These are phyloP conservation scores for Brachyopa scutellaris DNA, from an alignment of 2,888 invertebrate species.

Conservation along the genomic window DNA sequence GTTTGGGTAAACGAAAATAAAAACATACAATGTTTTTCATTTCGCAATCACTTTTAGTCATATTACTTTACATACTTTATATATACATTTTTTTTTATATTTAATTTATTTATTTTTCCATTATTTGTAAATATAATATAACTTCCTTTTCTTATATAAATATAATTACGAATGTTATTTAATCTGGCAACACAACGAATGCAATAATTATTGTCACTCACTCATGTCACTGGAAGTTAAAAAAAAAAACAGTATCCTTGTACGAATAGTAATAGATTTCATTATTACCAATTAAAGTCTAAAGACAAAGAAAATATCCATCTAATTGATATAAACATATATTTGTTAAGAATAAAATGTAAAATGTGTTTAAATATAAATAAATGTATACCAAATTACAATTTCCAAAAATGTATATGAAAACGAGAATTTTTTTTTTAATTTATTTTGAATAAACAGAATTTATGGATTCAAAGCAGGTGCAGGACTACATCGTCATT, in stretches of 20 bases:
- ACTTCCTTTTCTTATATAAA: not conserved
- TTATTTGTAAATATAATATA: conserved; percentile 33
- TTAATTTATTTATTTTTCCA: not conserved
- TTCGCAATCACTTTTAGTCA: conserved; percentile 3
- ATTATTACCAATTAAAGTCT: conserved; percentile 12
- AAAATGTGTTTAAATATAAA: conserved; percentile 39
- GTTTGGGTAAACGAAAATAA: conserved; percentile 82
- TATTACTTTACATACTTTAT: not conserved
- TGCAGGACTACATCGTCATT: too few species aligned
- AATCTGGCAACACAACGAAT: conserved; percentile 72
- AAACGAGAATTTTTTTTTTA: not conserved
- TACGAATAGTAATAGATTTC: too few species aligned
- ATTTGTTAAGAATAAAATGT: conserved; percentile 44
- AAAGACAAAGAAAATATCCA: not conserved
- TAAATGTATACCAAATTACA: conserved; percentile 39
- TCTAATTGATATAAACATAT: conserved; percentile 6
- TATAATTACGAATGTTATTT: conserved; percentile 11
- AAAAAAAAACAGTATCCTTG: conserved; percentile 27
- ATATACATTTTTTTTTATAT: not conserved
- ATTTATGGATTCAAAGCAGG: not conserved
- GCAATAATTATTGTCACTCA: conserved; percentile 73
- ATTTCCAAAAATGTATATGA: conserved; percentile 6
- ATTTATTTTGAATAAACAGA: not conserved
- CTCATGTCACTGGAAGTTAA: conserved; percentile 55
- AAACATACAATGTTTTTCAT: conserved; percentile 5